Conservation (phyloP, 2,888 invertebrate species). For the Melanostoma scalare region DNA sequence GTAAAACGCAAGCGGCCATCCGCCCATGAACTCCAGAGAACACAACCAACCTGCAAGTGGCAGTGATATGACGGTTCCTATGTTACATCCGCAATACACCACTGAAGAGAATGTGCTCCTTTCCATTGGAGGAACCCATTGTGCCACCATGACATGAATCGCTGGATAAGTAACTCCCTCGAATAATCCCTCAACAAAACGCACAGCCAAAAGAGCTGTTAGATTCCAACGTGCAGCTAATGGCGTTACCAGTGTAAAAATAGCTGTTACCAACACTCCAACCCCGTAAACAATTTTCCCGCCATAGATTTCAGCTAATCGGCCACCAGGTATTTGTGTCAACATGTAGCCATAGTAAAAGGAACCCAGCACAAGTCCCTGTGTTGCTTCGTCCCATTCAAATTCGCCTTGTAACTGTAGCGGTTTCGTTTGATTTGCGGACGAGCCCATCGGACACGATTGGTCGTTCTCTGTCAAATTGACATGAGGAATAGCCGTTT, state of each 20-base stretch:
- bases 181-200: conserved; percentile 91
- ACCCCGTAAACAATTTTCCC: conserved; percentile 93
- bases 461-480: conserved; percentile 85
- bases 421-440: conserved; percentile 74
- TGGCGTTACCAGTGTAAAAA: conserved; percentile 92
- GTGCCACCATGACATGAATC: conserved; percentile 95
- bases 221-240: conserved; percentile 87
- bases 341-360: conserved; percentile 93
- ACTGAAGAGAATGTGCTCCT: conserved; percentile 94
- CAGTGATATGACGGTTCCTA: conserved; percentile 94
- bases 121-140: conserved; percentile 96
- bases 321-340: conserved; percentile 90
- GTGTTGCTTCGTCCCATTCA: conserved; percentile 89
- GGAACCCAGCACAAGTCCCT: conserved; percentile 90
- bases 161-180: conserved; percentile 97
- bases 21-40: conserved; percentile 87
- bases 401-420: conserved; percentile 85
- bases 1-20: conserved; percentile 95
- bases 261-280: conserved; percentile 90
- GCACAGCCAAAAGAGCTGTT: conserved; percentile 87
- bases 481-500: conserved; percentile 85
- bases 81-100: conserved; percentile 93
- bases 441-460: conserved; percentile 83
- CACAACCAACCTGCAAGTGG: conserved; percentile 93
- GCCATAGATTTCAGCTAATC: conserved; percentile 92